Conservation (phyloP, 2,113 vertebrate species). For the Macheiramphus alcinus region DNA sequence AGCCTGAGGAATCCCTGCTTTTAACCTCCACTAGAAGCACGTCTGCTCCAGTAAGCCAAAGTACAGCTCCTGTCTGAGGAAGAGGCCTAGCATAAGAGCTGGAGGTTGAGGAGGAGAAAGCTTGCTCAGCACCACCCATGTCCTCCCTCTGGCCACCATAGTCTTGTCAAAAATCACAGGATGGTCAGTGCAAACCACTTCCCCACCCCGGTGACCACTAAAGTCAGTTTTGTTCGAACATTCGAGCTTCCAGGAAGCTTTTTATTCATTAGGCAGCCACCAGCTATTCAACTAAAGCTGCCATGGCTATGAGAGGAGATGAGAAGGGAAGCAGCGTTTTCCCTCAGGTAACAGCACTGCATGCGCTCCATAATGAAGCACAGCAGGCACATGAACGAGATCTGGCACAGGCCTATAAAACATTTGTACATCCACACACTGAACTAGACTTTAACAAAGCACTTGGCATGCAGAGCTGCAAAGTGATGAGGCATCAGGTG, state of each 20-base stretch:
- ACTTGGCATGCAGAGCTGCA: background rate
- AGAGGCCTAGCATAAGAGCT: background rate
- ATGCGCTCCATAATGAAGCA: fast-evolving
- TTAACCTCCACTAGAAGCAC: background rate
- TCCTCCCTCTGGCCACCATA: background rate
- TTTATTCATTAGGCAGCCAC: background rate
- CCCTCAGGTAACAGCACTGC: background rate
- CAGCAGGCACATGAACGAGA: background rate
- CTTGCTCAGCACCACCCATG: background rate
- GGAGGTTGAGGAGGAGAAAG: background rate
- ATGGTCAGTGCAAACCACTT: background rate
- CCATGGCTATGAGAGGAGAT: background rate
- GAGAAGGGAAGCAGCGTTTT: background rate
- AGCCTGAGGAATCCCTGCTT: background rate
- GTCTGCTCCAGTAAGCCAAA: background rate
- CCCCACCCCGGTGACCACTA: background rate
- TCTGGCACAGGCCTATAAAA: background rate
- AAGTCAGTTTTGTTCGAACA: background rate
- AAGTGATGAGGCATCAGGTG: background rate
- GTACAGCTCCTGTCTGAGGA: background rate
- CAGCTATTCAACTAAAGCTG: background rate
- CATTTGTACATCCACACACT: background rate
- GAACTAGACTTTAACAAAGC: background rate
- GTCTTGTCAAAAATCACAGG: background rate
- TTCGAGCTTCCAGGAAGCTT: background rate